Base-by-base conservation (phyloP, 2,113 vertebrate genomes). In the Nerophis lumbriciformis region DNA sequence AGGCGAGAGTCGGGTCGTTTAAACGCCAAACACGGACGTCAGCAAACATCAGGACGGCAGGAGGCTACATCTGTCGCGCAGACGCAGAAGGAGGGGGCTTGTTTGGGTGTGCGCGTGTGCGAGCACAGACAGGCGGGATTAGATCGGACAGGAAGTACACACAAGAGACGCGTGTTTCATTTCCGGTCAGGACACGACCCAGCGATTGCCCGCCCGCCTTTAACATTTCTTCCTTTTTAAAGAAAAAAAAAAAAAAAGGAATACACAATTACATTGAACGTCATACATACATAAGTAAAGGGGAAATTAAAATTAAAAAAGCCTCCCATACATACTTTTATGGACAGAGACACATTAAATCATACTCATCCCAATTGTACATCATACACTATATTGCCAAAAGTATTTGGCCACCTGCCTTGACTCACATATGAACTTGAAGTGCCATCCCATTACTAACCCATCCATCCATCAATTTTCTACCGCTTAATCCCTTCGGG, bases 141-240 rank as follows among this genome's bases (percentile, higher is more conserved):
- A 14, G 15, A 5, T 65, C 64, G 72, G 76, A 79, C 54, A 83
- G 84, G 80, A 85, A 83, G 80, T 83, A 52, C 65, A 57, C 55
- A 63, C 66, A 73, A 70, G 61, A 66, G 66, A 74, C 52, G 56
- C 66, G 75, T 71, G 42, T 68, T 63, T 73, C 71, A 72, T 62
- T 58, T 71, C 61, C 72, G 56, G 49, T 59, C 65, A 5, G 37
- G 10, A 12, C 42, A 45, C 10, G 42, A 45, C 42, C 42, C 10
- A 45, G 42, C 42, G 11, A 45, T 28, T 28, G 28, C 28, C 28
- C 2, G 28, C 28, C 28, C 28, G 28, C 28, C 28, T 28, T 28
- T 28, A 28, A 28, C 28, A 28, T 28, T 28, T 28, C 4, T 28
- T 28, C 4, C 28, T 4, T 28, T 28, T 28, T 2, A 28, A 28